phyloP scores from a whole-genome alignment of 2,888 invertebrate species.

The Teleiodes luculella region DNA sequence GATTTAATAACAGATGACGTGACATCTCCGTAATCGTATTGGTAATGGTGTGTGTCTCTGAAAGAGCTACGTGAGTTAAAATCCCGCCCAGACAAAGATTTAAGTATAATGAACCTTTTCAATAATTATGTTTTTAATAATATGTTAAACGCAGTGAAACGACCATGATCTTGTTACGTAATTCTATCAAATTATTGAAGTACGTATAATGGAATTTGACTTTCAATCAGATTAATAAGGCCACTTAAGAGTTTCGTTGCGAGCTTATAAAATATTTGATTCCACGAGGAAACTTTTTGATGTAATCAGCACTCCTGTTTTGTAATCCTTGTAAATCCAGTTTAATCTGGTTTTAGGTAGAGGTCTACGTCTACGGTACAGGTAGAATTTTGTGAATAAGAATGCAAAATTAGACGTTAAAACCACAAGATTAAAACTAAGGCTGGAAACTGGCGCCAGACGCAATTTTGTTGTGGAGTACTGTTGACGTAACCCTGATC shows the following conservation, averaged over 20 bases:
- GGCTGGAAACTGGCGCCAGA: background rate
- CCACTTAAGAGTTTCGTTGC: background rate
- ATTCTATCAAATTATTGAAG: background rate
- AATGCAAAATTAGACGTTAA: conserved; percentile 29
- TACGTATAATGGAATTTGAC: too few species aligned
- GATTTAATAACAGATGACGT: too few species aligned
- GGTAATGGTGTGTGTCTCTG: too few species aligned
- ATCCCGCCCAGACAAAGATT: too few species aligned
- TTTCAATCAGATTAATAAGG: background rate
- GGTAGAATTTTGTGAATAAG: conserved; percentile 36
- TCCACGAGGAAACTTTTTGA: conserved; percentile 27
- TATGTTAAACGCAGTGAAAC: too few species aligned
- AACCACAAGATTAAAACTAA: background rate
- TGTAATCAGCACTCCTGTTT: conserved; percentile 27
- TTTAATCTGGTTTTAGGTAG: conserved; percentile 3
- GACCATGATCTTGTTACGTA: too few species aligned
- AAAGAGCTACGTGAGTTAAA: too few species aligned
- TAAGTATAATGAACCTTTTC: too few species aligned
- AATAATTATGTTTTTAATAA: too few species aligned
- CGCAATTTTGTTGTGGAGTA: too few species aligned
- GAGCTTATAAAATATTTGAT: conserved; percentile 31
- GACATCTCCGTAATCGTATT: too few species aligned
- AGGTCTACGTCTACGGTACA: conserved; percentile 31
- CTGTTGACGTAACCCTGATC: too few species aligned
- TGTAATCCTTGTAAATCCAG: background rate